Evolutionary conservation across 2,797 vertebrate species (phyloP).

Genomic region (Gadopsis bispinosus): DNA sequence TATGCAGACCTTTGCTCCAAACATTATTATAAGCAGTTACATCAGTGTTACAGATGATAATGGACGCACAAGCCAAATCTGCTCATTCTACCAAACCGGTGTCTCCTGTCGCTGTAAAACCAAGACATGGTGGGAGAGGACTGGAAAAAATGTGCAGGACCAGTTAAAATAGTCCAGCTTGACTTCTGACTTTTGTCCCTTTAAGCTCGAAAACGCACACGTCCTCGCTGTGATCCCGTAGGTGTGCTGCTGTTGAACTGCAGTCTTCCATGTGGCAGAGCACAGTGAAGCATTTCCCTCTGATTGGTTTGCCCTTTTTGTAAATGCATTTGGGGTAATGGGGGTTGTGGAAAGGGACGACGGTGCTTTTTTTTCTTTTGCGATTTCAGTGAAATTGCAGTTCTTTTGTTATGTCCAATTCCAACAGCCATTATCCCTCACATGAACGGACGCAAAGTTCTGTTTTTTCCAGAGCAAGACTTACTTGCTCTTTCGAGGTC

Average conservation of each 20-base stretch:
- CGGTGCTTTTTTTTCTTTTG: not conserved
- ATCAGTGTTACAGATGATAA: not conserved
- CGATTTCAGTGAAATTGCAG: slow-evolving; percentile 31
- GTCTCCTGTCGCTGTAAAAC: not conserved
- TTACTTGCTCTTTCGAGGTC: slow-evolving; percentile 29
- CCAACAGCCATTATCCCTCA: slow-evolving; percentile 27
- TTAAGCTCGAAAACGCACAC: slow-evolving; percentile 19
- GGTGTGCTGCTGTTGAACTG: slow-evolving; percentile 32
- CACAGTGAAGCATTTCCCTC: slow-evolving; percentile 39
- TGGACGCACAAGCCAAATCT: not conserved
- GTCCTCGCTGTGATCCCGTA: not conserved
- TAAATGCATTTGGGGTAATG: slow-evolving; percentile 34
- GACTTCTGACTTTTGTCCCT: slow-evolving; percentile 42
- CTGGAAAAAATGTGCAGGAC: slow-evolving; percentile 14
- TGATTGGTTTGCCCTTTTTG: slow-evolving; percentile 65
- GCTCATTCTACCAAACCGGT: slow-evolving; percentile 8
- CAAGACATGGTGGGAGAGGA: not conserved
- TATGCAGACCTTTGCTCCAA: slow-evolving; percentile 20
- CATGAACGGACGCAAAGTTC: not conserved
- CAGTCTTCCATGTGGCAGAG: slow-evolving; percentile 46
- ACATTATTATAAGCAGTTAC: not conserved
- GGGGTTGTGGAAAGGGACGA: slow-evolving; percentile 36
- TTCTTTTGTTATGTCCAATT: slow-evolving; percentile 30
- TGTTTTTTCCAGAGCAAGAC: not conserved
- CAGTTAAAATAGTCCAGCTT: slow-evolving; percentile 19